These are phyloP conservation scores for Pseudomyrmex concolor DNA, from an alignment of 1,140 invertebrate genomes.

Conservation along the genomic window DNA sequence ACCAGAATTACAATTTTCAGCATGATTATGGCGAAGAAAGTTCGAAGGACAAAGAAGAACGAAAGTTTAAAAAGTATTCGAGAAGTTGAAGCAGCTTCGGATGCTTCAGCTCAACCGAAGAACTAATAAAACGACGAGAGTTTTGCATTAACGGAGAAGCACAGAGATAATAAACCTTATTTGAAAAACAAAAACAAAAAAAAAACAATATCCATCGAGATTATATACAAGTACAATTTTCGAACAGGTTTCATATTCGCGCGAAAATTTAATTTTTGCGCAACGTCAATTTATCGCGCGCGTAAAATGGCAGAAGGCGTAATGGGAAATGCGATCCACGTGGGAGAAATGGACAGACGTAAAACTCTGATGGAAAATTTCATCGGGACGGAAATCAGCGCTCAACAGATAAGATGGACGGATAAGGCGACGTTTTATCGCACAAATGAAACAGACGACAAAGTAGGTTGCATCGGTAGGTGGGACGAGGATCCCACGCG, in stretches of 20 bases:
- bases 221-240: neutral
- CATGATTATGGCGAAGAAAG: neutral
- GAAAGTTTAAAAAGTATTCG: conserved; percentile 3
- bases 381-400: conserved; percentile 45
- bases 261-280: neutral
- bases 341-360: neutral
- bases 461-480: conserved; percentile 73
- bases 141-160: neutral
- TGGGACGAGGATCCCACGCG: conserved; percentile 66
- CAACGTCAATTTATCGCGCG: neutral
- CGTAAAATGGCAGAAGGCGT: neutral
- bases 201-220: neutral
- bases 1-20: neutral
- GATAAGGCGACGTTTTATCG: conserved; percentile 39
- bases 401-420: conserved; percentile 38
- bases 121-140: neutral
- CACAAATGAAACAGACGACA: conserved; percentile 69
- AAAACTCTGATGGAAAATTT: conserved; percentile 43
- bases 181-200: too few species aligned
- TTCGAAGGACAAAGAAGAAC: conserved; percentile 12
- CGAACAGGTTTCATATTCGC: neutral
- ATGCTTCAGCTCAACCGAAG: neutral
- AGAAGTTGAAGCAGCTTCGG: neutral
- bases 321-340: conserved; percentile 17
- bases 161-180: neutral